Conservation (phyloP, 2,888 invertebrate genomes). For the Crossocerus cetratus region DNA sequence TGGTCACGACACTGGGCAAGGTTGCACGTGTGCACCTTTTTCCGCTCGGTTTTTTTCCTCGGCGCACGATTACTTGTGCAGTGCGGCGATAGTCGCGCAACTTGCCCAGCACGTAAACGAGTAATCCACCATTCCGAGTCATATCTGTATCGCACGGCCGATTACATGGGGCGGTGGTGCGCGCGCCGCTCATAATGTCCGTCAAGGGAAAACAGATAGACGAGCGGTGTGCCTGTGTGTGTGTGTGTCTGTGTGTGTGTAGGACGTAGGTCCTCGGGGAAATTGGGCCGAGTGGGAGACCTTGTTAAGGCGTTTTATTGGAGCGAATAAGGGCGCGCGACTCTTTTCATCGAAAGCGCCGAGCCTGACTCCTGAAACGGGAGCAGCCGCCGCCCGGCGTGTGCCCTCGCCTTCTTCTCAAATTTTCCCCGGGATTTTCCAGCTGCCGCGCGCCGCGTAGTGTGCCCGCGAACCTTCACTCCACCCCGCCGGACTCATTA, state of each 20-base stretch:
- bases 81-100: background rate
- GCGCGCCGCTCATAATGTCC: slow-evolving; percentile 20
- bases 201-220: slow-evolving; percentile 34
- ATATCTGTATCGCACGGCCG: background rate
- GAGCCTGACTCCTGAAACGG: slow-evolving; percentile 8
- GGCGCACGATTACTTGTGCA: background rate
- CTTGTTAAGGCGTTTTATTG: slow-evolving; percentile 43
- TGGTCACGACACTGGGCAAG: background rate
- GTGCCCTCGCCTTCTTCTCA: background rate
- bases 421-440: background rate
- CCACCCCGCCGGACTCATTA: too few relatives aligned
- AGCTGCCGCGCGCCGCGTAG: too few relatives aligned
- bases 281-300: slow-evolving; percentile 46
- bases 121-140: background rate
- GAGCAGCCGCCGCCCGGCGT: slow-evolving; percentile 7
- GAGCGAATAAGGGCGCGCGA: slow-evolving; percentile 34
- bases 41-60: background rate
- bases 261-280: too few relatives aligned
- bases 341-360: slow-evolving; percentile 16
- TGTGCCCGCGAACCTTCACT: too few relatives aligned
- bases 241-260: too few relatives aligned
- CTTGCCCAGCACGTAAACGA: too few relatives aligned
- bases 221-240: too few relatives aligned
- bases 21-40: background rate
- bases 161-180: background rate